Base-by-base conservation (phyloP, 1,140 invertebrate species). In the Heliconius melpomene region DNA sequence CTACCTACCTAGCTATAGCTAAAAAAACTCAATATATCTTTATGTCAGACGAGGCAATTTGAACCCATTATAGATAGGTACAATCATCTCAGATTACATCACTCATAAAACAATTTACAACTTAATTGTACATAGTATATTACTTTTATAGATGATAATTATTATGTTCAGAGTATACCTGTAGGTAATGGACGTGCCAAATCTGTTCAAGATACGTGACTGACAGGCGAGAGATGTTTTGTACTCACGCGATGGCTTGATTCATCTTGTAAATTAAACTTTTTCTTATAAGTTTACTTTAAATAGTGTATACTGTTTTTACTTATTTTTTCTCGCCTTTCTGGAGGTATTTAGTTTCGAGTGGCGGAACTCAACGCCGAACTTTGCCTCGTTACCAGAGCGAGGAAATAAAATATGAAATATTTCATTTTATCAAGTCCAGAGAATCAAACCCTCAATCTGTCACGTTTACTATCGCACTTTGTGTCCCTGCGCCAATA, bases 21-120 rank as follows among this genome's bases (percentile, higher is more conserved):
- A 20, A 20, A 57, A 36, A 60, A 60, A 60, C 9, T 11, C n/a
- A 57, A 23, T 23, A 11, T 60, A 60, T 26, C 54, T 60, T 29
- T 20, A 57, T 13, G 3, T 66, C 23, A 66, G 23, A 66, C 60
- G 9, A 66, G 29, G 23, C 60, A 26, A 66, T 66, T 29, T n/a
- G 23, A 66, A 66, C 26, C 60, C 60, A 66, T 66, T 66, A 66
- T 29, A 66, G 26, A 66, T 66, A 66, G 26, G 29, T 66, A 66
- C 60, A 66, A 66, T 60, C 54, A 60, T 60, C 60, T 26, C 23
- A 66, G 73, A 79, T 79, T 79, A 75, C 71, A 40, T 71, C 50
- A 71, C 32, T 70, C 78, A 70, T 85, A 79, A 78, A 79, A 76
- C 73, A 82, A 79, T 79, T 82, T 79, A 79, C 74, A 82, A 76